Conservation (phyloP, 2,113 vertebrate genomes). For the Colius striatus region DNA sequence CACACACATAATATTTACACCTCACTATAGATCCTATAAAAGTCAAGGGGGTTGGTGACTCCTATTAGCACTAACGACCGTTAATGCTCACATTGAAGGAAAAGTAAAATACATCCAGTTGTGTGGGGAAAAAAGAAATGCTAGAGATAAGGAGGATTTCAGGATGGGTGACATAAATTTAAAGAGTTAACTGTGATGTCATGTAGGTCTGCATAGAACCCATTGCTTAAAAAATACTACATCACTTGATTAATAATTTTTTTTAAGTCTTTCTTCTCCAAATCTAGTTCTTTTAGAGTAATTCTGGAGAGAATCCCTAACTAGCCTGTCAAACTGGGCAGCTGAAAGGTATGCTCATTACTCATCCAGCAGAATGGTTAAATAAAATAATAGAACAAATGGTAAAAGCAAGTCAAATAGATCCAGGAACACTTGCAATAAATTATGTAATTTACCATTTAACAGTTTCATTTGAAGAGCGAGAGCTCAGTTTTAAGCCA, state of each 20-base stretch:
- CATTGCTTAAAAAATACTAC: neutral
- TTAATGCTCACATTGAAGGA: neutral
- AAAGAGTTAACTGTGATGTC: neutral
- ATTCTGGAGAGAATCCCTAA: neutral
- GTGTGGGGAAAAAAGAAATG: neutral
- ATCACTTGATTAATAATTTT: neutral
- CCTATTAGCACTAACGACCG: neutral
- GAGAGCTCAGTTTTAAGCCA: constrained; percentile 23
- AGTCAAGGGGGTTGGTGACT: neutral
- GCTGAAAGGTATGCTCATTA: constrained; percentile 19
- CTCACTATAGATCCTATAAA: neutral
- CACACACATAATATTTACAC: neutral
- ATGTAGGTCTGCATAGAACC: neutral
- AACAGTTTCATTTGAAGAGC: constrained; percentile 2
- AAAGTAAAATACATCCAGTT: neutral
- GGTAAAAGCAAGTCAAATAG: constrained; percentile 42
- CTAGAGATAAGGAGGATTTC: neutral
- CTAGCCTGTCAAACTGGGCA: constrained; percentile 1
- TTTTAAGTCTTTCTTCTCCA: neutral
- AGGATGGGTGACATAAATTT: neutral
- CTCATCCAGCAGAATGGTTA: constrained; percentile 10
- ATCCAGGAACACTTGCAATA: neutral
- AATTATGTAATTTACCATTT: constrained; percentile 38
- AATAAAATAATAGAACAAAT: constrained; percentile 45
- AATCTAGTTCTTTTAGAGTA: neutral